Evolutionary conservation across 2,888 invertebrate species (phyloP).

Genomic region (Drosophila putrida): DNA sequence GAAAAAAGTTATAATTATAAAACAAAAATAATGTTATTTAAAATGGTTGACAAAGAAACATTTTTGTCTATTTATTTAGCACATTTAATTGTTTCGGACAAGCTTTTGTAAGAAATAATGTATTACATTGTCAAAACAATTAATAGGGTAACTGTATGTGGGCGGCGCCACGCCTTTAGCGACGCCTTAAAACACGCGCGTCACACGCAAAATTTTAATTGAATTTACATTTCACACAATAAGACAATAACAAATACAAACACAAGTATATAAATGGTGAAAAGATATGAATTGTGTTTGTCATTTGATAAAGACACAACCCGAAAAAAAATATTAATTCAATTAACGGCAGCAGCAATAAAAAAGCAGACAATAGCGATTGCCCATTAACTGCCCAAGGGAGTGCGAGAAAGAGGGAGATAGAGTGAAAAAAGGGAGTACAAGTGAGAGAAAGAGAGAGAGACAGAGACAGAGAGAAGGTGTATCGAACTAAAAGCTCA

Average conservation of each 20-base stretch:
- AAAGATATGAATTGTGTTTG: conserved; percentile 61
- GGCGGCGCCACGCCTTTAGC: conserved; percentile 37
- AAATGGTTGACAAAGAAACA: too few relatives aligned
- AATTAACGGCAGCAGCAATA: conserved; percentile 70
- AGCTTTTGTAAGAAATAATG: too few relatives aligned
- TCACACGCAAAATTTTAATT: conserved; percentile 78
- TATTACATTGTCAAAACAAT: conserved; percentile 13
- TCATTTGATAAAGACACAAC: conserved; percentile 60
- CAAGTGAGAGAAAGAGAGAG: not conserved
- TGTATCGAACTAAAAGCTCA: conserved; percentile 59
- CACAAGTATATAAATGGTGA: conserved; percentile 9
- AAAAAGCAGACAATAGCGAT: conserved; percentile 51
- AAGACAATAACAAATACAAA: conserved; percentile 20
- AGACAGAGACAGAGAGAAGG: not conserved
- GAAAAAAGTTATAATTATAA: too few relatives aligned
- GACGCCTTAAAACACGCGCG: conserved; percentile 27
- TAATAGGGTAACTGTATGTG: conserved; percentile 27
- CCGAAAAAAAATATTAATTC: conserved; percentile 63
- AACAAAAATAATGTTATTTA: too few relatives aligned
- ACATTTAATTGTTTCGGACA: too few relatives aligned
- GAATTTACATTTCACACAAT: conserved; percentile 70
- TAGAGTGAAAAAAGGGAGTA: not conserved
- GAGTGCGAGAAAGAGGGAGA: not conserved
- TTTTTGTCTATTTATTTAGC: too few relatives aligned
- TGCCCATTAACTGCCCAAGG: conserved; percentile 44